These are phyloP conservation scores for Orientallactaga bullata DNA, from an alignment of 2,113 vertebrate species.

Conservation along the genomic window DNA sequence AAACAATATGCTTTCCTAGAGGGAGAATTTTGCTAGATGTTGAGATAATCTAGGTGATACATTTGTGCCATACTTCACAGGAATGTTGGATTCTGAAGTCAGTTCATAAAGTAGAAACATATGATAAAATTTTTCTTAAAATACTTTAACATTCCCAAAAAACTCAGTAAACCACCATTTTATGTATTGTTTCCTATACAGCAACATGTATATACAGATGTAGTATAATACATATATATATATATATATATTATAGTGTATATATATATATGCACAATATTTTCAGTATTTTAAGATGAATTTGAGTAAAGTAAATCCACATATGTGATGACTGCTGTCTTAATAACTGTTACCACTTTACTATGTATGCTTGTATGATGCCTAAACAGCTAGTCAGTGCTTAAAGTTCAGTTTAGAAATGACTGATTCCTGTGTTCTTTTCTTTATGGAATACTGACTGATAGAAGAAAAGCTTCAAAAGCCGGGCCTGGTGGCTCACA, in stretches of 20 bases:
- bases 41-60: not conserved
- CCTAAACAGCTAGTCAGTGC: not conserved
- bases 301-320: slow-evolving; percentile 37
- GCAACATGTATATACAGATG: not conserved
- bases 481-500: too few species aligned
- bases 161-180: not conserved
- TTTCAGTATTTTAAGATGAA: slow-evolving; percentile 11
- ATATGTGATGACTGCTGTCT: not conserved
- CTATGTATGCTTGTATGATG: not conserved
- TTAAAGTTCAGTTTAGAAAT: slow-evolving; percentile 20
- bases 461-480: not conserved
- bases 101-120: not conserved
- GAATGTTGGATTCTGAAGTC: slow-evolving; percentile 19
- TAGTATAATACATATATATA: not conserved
- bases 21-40: not conserved
- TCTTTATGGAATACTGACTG: not conserved
- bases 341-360: not conserved
- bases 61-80: not conserved
- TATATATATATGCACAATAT: not conserved
- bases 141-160: not conserved
- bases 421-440: not conserved
- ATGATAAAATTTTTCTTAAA: slow-evolving; percentile 8
- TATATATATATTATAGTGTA: too few species aligned
- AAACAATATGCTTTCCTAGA: not conserved
- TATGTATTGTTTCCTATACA: not conserved